Percentiles rank a stretch among this genome's conserved stretches.
phyloP scores from a whole-genome alignment of 1,140 invertebrate genomes.

The Cataglyphis hispanica region DNA sequence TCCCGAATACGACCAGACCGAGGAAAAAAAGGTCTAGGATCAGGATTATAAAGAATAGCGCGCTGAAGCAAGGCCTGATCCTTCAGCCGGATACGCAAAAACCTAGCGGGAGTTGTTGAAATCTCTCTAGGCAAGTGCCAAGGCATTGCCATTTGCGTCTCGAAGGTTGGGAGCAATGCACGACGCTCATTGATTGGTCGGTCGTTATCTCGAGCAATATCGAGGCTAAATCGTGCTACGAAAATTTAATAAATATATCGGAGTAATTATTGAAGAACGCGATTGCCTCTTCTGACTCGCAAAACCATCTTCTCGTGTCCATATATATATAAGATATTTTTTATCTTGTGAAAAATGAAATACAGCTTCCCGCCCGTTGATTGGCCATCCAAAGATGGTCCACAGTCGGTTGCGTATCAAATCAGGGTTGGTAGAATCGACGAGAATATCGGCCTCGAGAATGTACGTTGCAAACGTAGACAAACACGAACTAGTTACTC shows the following conservation, averaged over 20 bases:
- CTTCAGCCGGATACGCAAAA: slow-evolving; percentile 64
- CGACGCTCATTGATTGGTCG: slow-evolving; percentile 68
- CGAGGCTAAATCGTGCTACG: slow-evolving; percentile 56
- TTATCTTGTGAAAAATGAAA: neutral
- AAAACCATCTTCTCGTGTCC: neutral
- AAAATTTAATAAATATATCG: neutral
- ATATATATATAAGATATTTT: neutral
- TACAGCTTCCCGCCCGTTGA: neutral
- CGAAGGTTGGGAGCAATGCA: slow-evolving; percentile 74
- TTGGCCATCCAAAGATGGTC: slow-evolving; percentile 7
- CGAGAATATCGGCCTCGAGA: neutral
- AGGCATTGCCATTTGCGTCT: slow-evolving; percentile 53
- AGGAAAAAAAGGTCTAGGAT: neutral
- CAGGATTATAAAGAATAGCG: neutral
- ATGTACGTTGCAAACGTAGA: neutral
- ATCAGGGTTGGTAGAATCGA: slow-evolving; percentile 17
- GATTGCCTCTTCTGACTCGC: slow-evolving; percentile 16
- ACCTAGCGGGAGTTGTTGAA: neutral
- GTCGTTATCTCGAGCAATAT: slow-evolving; percentile 60
- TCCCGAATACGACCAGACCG: no score
- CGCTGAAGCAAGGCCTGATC: slow-evolving; percentile 2
- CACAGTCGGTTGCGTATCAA: neutral
- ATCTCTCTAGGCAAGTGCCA: slow-evolving; percentile 55
- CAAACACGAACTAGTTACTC: slow-evolving; percentile 5
- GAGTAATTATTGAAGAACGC: slow-evolving; percentile 36